Conservation (phyloP, 2,888 invertebrate genomes). For the Aricia artaxerxes region DNA sequence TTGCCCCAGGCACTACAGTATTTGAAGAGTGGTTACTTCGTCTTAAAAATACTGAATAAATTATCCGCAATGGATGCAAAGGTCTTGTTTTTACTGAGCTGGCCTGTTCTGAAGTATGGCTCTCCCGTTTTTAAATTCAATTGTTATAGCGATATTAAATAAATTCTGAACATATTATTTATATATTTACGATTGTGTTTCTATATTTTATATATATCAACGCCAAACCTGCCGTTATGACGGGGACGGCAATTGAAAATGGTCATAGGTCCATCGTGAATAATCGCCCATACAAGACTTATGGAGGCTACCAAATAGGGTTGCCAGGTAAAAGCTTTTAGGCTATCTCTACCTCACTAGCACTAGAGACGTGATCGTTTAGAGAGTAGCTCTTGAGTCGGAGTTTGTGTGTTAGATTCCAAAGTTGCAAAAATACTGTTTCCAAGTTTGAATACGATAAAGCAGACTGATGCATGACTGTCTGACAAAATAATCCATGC, state of each 20-base stretch:
- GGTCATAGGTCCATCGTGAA: conserved; percentile 26
- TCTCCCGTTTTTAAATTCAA: background rate
- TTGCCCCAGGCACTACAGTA: too few species aligned
- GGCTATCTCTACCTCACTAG: background rate
- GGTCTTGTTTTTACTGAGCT: too few species aligned
- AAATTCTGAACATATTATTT: too few species aligned
- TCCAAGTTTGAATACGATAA: too few species aligned
- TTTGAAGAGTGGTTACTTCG: too few species aligned
- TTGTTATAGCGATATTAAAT: background rate
- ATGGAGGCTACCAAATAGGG: background rate
- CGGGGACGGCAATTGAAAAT: background rate
- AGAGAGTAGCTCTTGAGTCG: too few species aligned
- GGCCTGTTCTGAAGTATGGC: background rate
- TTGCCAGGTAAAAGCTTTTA: background rate
- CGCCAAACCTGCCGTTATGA: background rate
- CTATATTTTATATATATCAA: conserved; percentile 4
- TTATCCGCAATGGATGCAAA: too few species aligned
- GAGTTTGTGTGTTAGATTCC: too few species aligned
- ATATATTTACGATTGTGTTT: background rate
- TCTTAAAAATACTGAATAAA: too few species aligned
- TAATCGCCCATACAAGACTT: conserved; percentile 22
- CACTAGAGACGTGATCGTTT: background rate
- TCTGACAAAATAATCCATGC: too few species aligned
- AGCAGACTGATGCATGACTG: too few species aligned
- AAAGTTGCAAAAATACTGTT: too few species aligned